phyloP scores from a whole-genome alignment of 2,797 vertebrate genomes.

The Eurystomus glaucurus region DNA sequence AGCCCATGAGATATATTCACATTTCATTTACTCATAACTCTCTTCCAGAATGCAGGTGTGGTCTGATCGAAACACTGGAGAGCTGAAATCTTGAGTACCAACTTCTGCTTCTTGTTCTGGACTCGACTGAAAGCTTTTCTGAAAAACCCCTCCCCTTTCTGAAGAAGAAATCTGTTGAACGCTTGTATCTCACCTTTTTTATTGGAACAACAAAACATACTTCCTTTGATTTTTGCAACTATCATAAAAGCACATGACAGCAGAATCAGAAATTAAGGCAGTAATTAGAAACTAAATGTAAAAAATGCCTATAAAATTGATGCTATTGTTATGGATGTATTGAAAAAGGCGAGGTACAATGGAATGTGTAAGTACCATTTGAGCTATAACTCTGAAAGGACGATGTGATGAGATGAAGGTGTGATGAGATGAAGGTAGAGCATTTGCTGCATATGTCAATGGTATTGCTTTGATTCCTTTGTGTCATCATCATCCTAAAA shows the following conservation, averaged over 20 bases:
- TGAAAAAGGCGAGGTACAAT: background rate
- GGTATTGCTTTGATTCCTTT: constrained; percentile 52
- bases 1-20: background rate
- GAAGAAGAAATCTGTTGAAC: background rate
- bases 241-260: background rate
- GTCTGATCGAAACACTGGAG: background rate
- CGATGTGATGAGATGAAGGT: background rate
- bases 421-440: background rate
- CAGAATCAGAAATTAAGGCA: background rate
- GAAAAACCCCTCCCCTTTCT: background rate
- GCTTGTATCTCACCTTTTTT: background rate
- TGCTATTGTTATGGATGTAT: background rate
- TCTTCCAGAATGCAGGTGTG: background rate
- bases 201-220: background rate
- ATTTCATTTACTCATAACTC: background rate
- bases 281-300: background rate
- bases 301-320: background rate
- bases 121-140: background rate
- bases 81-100: background rate
- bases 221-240: background rate
- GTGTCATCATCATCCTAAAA: constrained; percentile 36
- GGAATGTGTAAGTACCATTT: background rate
- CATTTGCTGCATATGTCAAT: background rate
- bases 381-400: background rate
- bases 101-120: background rate